Evolutionary conservation across 2,888 invertebrate genomes (phyloP).

Genomic region (Apodemia duryi): DNA sequence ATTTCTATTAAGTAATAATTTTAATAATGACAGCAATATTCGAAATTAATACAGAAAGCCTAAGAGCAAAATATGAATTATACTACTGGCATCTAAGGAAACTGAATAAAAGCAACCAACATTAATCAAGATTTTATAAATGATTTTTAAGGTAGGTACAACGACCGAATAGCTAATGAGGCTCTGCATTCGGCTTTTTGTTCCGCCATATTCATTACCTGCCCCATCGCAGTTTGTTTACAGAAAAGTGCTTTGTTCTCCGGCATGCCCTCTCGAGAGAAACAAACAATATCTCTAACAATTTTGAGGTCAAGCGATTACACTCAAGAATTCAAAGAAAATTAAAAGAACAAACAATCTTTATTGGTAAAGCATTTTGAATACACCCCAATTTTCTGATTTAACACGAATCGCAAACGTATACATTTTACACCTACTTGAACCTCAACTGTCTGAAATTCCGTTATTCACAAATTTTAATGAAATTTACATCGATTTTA

Average conservation of each 20-base stretch:
- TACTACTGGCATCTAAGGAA: neutral
- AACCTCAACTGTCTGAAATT: constrained; percentile 8
- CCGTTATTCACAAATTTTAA: neutral
- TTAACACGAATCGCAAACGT: constrained; percentile 10
- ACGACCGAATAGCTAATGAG: constrained; percentile 69
- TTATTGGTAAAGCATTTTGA: constrained; percentile 12
- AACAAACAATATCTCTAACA: constrained; percentile 64
- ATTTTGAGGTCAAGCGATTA: constrained; percentile 65
- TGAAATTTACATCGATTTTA: constrained; percentile 10
- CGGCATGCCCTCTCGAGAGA: constrained; percentile 47
- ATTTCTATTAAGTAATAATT: neutral
- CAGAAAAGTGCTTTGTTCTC: constrained; percentile 61
- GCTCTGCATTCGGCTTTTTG: constrained; percentile 59
- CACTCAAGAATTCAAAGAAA: constrained; percentile 45
- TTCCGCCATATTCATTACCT: constrained; percentile 74
- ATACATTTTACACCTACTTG: constrained; percentile 10
- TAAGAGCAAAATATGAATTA: neutral
- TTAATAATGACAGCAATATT: neutral
- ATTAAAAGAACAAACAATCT: constrained; percentile 49
- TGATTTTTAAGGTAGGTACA: constrained; percentile 65
- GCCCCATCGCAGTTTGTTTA: constrained; percentile 55
- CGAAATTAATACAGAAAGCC: neutral
- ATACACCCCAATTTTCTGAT: neutral
- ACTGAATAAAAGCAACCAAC: constrained; percentile 26
- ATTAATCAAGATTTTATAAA: constrained; percentile 67